Conservation (phyloP, 1,140 invertebrate genomes). For the Halyomorpha halys region DNA sequence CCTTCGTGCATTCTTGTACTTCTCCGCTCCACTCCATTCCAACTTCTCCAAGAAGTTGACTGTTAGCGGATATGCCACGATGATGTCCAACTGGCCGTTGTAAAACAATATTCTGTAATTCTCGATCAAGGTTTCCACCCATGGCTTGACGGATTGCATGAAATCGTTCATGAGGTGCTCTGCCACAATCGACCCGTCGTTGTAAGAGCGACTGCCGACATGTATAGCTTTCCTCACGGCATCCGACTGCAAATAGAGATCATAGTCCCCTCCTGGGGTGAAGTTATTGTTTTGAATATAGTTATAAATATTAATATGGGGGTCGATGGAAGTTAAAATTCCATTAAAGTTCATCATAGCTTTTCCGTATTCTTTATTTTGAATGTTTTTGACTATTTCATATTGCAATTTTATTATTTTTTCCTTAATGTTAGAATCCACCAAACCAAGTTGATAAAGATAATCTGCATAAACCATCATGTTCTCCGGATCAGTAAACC, state of each 20-base stretch:
- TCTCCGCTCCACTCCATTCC: slow-evolving; percentile 51
- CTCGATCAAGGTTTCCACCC: slow-evolving; percentile 55
- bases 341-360: too few species aligned
- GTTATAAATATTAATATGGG: too few species aligned
- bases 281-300: slow-evolving; percentile 34
- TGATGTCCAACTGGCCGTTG: slow-evolving; percentile 68
- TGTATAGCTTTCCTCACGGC: slow-evolving; percentile 61
- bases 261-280: slow-evolving; percentile 58
- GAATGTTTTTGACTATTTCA: not conserved
- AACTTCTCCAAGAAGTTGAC: slow-evolving; percentile 51
- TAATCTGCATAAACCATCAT: slow-evolving; percentile 70
- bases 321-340: too few species aligned
- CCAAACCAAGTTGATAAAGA: slow-evolving; percentile 62
- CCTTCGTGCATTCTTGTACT: slow-evolving; percentile 52
- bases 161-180: slow-evolving; percentile 61
- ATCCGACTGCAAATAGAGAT: slow-evolving; percentile 47
- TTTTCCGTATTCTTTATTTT: too few species aligned
- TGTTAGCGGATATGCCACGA: slow-evolving; percentile 68
- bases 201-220: slow-evolving; percentile 57
- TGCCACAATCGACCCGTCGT: slow-evolving; percentile 46
- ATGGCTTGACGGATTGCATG: slow-evolving; percentile 69
- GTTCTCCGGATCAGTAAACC: slow-evolving; percentile 66
- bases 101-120: slow-evolving; percentile 62
- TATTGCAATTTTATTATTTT: slow-evolving; percentile 24
- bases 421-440: slow-evolving; percentile 25